A percentile compares a stretch with the other conserved stretches of the same genome.
Conservation (phyloP, 2,797 vertebrate species). For the Apodemus agrarius region DNA sequence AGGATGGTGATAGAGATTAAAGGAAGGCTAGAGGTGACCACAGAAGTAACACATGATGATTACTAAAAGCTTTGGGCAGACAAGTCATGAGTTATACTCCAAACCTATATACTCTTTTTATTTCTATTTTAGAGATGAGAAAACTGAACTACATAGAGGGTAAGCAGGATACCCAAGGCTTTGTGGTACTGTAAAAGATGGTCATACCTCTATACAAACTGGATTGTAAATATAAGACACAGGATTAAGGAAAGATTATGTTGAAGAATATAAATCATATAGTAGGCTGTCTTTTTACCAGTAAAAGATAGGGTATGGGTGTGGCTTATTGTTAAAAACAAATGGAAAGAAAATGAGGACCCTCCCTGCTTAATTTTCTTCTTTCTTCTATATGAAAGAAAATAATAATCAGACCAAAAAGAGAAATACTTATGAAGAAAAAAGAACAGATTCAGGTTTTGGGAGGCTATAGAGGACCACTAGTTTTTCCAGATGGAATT, state of each 20-base stretch:
- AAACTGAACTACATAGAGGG: not conserved
- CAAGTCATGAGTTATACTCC: not conserved
- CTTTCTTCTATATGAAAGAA: not conserved
- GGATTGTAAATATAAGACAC: not conserved
- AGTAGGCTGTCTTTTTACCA: not conserved
- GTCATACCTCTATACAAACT: not conserved
- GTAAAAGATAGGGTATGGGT: not conserved
- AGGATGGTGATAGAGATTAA: not conserved
- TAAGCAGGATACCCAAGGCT: not conserved
- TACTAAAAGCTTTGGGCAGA: not conserved
- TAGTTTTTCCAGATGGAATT: not conserved
- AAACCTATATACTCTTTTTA: not conserved
- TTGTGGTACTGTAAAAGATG: not conserved
- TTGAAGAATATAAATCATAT: not conserved
- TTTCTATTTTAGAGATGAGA: conserved; percentile 38
- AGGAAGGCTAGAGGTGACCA: not conserved
- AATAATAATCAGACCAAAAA: not conserved
- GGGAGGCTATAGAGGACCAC: not conserved
- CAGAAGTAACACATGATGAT: not conserved
- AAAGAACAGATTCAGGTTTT: not conserved
- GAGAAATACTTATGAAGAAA: not conserved
- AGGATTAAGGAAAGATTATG: not conserved
- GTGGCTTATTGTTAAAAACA: not conserved
- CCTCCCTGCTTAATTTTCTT: not conserved
- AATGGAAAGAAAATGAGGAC: not conserved